phyloP scores from a whole-genome alignment of 2,888 invertebrate genomes.

The Caenorhabditis sp. region DNA sequence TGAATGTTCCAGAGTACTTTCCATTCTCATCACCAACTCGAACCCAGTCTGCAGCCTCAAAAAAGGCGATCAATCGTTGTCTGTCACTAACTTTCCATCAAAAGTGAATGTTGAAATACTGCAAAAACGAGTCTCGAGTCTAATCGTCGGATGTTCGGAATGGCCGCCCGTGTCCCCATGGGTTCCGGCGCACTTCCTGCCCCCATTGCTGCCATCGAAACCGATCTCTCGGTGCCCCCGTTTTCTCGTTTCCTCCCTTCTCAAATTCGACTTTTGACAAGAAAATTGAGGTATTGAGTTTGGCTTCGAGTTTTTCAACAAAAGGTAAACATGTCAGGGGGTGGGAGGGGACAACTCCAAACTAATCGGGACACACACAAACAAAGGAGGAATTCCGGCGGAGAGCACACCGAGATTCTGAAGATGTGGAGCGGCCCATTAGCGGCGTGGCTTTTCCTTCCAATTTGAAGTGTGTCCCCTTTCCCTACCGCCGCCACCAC shows the following conservation, averaged over 20 bases:
- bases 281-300: conserved; percentile 46
- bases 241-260: conserved; percentile 7
- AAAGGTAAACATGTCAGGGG: neutral
- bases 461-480: conserved; percentile 42
- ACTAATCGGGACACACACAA: neutral
- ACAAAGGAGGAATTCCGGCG: conserved; percentile 21
- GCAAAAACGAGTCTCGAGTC: conserved; percentile 13
- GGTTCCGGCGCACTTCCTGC: conserved; percentile 51
- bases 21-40: neutral
- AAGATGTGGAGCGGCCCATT: conserved; percentile 15
- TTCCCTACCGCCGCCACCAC: conserved; percentile 18
- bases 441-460: conserved; percentile 12
- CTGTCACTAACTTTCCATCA: conserved; percentile 11
- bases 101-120: conserved; percentile 9
- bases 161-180: conserved; percentile 21
- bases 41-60: neutral
- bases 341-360: neutral
- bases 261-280: conserved; percentile 58
- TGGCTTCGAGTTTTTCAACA: neutral
- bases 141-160: conserved; percentile 63
- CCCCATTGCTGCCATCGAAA: conserved; percentile 27
- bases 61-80: neutral
- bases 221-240: conserved; percentile 1
- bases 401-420: conserved; percentile 11
- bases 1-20: too few species aligned